Conservation (phyloP, 2,797 vertebrate species). For the Babyrousa celebensis region DNA sequence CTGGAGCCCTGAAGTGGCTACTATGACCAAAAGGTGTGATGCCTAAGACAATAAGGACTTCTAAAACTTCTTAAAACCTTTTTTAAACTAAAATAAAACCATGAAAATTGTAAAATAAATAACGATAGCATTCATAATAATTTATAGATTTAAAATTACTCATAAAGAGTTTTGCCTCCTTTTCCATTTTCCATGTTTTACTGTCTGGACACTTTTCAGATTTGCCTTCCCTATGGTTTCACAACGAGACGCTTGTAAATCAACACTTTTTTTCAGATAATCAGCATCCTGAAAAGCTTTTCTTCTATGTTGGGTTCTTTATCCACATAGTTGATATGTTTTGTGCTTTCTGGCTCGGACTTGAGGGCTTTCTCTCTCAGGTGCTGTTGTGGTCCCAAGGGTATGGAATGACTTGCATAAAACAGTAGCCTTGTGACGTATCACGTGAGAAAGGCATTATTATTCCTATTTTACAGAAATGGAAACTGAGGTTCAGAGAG, state of each 20-base stretch:
- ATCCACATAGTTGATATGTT: neutral
- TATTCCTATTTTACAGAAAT: neutral
- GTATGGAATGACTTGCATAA: neutral
- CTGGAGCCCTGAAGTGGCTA: neutral
- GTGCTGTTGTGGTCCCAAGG: neutral
- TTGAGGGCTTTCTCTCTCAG: neutral
- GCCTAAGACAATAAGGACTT: neutral
- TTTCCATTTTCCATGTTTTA: neutral
- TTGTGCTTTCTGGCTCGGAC: neutral
- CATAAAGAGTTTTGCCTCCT: neutral
- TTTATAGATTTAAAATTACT: neutral
- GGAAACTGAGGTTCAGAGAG: neutral
- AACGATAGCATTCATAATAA: neutral
- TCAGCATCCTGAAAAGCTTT: neutral
- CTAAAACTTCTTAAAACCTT: neutral
- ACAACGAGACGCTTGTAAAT: neutral
- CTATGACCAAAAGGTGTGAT: neutral
- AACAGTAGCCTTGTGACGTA: neutral
- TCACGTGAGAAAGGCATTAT: neutral
- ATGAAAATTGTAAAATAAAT: neutral
- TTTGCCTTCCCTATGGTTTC: neutral
- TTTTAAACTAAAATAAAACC: neutral
- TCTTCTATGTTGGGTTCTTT: neutral
- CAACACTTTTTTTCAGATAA: neutral
- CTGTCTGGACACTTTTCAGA: neutral